phyloP scores from a whole-genome alignment of 2,797 vertebrate species.

The Leptoclinus maculatus region DNA sequence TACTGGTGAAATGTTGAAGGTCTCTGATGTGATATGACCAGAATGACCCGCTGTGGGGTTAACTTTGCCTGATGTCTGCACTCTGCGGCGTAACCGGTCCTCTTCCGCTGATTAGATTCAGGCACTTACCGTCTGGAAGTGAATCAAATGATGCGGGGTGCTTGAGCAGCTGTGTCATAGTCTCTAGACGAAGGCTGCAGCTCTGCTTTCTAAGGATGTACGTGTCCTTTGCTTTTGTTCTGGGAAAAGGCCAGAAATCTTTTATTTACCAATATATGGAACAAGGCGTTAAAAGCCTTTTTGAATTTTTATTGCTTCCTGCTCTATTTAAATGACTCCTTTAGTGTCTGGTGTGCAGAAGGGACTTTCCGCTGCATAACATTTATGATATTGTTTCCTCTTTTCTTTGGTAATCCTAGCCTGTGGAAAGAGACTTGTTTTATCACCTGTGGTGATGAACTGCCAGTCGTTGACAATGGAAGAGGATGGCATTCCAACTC shows the following conservation, averaged over 20 bases:
- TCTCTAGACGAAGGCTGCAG: conserved; percentile 53
- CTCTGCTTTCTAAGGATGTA: conserved; percentile 75
- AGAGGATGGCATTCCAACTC: conserved; percentile 68
- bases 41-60: conserved; percentile 54
- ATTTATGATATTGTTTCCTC: conserved; percentile 54
- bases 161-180: conserved; percentile 50
- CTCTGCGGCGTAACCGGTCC: conserved; percentile 44
- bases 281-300: conserved; percentile 25
- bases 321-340: conserved; percentile 35
- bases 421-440: conserved; percentile 63
- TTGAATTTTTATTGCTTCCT: conserved; percentile 22
- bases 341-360: conserved; percentile 39
- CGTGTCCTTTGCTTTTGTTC: conserved; percentile 20
- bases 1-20: conserved; percentile 66
- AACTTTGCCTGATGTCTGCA: conserved; percentile 51
- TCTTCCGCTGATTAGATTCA: conserved; percentile 56
- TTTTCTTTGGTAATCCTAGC: conserved; percentile 70
- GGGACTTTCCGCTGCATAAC: conserved; percentile 48
- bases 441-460: conserved; percentile 64
- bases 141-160: conserved; percentile 57
- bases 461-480: conserved; percentile 64
- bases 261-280: conserved; percentile 35
- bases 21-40: conserved; percentile 61
- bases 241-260: conserved; percentile 15
- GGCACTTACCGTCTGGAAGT: conserved; percentile 62